phyloP scores from a whole-genome alignment of 2,888 invertebrate genomes.

The Allolobophora icterica region DNA sequence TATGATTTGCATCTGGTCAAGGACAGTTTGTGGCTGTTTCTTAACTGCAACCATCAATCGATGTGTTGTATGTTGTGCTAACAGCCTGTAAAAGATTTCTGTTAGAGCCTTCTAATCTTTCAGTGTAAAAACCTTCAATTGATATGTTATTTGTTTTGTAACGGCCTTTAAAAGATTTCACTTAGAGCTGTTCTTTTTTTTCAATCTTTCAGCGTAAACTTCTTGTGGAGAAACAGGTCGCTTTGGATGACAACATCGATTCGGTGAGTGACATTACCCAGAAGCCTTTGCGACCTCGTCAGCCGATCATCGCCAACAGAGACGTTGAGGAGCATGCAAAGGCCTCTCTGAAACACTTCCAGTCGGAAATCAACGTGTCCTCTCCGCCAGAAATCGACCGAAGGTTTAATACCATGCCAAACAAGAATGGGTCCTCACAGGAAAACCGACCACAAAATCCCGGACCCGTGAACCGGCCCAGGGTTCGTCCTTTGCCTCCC shows the following conservation, averaged over 20 bases:
- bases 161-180: neutral
- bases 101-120: too few relatives aligned
- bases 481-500: neutral
- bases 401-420: neutral
- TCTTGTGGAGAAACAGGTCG: constrained; percentile 32
- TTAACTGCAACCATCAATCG: too few relatives aligned
- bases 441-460: neutral
- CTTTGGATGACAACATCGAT: constrained; percentile 33
- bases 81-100: too few relatives aligned
- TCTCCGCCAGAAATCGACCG: neutral
- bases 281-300: constrained; percentile 30
- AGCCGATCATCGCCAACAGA: neutral
- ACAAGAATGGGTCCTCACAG: neutral
- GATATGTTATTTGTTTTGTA: neutral
- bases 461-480: constrained; percentile 2
- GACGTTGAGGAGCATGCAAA: neutral
- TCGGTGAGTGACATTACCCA: constrained; percentile 29
- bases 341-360: neutral
- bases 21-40: too few relatives aligned
- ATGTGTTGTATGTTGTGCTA: too few relatives aligned
- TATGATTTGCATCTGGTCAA: too few relatives aligned
- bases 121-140: neutral
- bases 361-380: neutral
- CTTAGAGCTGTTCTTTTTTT: neutral
- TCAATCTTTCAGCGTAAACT: constrained; percentile 29